Evolutionary conservation across 2,113 vertebrate species (phyloP), one percentile per base, ranked within the genome.

Genomic region (Erinaceus europaeus): DNA sequence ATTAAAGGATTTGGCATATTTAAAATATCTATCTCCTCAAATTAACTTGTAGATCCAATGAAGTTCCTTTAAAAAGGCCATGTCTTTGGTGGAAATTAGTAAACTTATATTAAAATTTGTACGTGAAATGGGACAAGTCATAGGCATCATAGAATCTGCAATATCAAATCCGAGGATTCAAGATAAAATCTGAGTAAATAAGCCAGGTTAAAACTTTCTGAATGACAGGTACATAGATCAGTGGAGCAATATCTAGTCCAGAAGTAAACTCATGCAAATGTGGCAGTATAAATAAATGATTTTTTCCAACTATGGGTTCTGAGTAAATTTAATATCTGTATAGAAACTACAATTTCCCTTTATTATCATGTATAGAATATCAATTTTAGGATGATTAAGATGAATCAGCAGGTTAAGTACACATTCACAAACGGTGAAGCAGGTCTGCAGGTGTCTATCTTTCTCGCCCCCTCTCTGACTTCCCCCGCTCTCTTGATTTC

Each of bases 121-220:
- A 74, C 48, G 18, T 73, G 14, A 77, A 48, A 29, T 75, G 4
- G 1, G 20, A 27, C 36, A 82, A 67, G 6, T 69, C 17, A 53
- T 61, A 84, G 38, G 17, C 6, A 12, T 52, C 46, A 46, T 52
- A 21, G 9, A 69, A 17, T 78, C 29, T 80, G n/a, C 40, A 73
- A 81, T 27, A 73, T 48, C 8, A 74, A n/a, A n/a, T 64, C 11
- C 11, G 29, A n/a, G 11, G 29, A 21, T 32, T 65, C 23, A 65
- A 42, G 32, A 42, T 53, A 82, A 93, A 92, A 67, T 20, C 21
- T 48, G 53, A 29, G 32, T 64, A 85, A 83, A 38, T 74, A 85
- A 68, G 29, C 40, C 23, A 74, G 46, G 46, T 14, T 10, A 17
- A 6, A 32, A 52, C 4, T 32, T 1, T 71, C 50, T 55, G 25